Evolutionary conservation across 2,113 vertebrate species (phyloP).

Genomic region (Vombatus ursinus): DNA sequence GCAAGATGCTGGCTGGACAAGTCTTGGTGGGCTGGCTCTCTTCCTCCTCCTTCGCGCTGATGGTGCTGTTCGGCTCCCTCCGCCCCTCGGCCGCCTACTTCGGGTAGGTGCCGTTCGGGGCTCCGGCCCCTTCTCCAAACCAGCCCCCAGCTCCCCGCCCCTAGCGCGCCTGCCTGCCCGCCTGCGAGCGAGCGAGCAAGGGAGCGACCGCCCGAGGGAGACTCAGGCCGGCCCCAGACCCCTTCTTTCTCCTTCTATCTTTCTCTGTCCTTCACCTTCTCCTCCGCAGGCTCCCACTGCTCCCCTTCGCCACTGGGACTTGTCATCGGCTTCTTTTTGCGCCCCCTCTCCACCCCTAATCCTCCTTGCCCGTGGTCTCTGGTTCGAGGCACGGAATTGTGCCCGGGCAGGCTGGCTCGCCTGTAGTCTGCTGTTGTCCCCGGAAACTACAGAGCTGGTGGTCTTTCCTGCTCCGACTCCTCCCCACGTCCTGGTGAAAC

Average conservation of each 20-base stretch:
- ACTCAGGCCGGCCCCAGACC: not conserved
- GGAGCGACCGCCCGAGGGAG: not conserved
- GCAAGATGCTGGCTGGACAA: slow-evolving; percentile 79
- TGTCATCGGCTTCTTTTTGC: not conserved
- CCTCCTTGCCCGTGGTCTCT: not conserved
- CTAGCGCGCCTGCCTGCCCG: not conserved
- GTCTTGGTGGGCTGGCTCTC: slow-evolving; percentile 77
- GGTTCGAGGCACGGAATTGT: not conserved
- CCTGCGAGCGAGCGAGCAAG: slow-evolving; percentile 27
- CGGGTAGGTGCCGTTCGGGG: slow-evolving; percentile 73
- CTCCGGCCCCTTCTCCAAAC: slow-evolving; percentile 22
- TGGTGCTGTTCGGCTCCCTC: slow-evolving; percentile 74
- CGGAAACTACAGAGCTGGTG: not conserved
- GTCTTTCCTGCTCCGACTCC: not conserved
- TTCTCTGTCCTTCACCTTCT: not conserved
- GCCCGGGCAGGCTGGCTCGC: not conserved
- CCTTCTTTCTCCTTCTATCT: not conserved
- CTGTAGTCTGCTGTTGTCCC: not conserved
- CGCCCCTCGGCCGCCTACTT: slow-evolving; percentile 79
- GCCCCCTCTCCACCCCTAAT: too few species aligned
- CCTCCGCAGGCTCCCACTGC: not conserved
- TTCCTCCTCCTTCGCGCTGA: slow-evolving; percentile 75
- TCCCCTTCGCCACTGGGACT: not conserved
- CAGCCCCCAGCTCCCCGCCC: not conserved
- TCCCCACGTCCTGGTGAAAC: not conserved